These are phyloP conservation scores for Sphaeridia pumilis DNA, from an alignment of 2,888 invertebrate species.

Conservation along the genomic window DNA sequence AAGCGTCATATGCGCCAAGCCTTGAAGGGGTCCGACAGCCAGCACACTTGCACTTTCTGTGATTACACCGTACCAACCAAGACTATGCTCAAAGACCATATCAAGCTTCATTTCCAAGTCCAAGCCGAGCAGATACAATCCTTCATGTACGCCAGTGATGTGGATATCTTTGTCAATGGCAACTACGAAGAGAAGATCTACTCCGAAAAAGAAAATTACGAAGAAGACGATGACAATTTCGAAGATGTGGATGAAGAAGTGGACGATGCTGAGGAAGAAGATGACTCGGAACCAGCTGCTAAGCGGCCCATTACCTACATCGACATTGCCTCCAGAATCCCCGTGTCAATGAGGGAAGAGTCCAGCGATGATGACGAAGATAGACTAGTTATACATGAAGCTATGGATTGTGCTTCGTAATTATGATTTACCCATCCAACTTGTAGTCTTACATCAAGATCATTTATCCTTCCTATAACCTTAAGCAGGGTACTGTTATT, in stretches of 20 bases:
- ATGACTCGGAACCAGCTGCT: background rate
- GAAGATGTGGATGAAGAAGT: too few species aligned
- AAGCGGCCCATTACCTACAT: background rate
- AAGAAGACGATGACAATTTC: too few species aligned
- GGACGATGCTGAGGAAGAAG: slow-evolving; percentile 6
- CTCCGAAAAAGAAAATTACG: slow-evolving; percentile 17
- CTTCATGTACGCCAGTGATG: slow-evolving; percentile 12
- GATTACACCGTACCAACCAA: slow-evolving; percentile 66
- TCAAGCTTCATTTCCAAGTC: slow-evolving; percentile 56
- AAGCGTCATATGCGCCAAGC: slow-evolving; percentile 46
- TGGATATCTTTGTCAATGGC: slow-evolving; percentile 15
- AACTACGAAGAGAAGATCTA: slow-evolving; percentile 17
- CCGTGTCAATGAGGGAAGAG: slow-evolving; percentile 5
- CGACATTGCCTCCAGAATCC: slow-evolving; percentile 3
- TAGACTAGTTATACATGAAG: too few species aligned
- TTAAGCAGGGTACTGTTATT: too few species aligned
- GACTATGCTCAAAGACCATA: slow-evolving; percentile 64
- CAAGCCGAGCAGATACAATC: slow-evolving; percentile 8
- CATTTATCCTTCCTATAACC: too few species aligned
- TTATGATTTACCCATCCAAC: too few species aligned
- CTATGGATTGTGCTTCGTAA: slow-evolving; percentile 10
- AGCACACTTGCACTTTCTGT: slow-evolving; percentile 65
- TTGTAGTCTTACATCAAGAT: too few species aligned
- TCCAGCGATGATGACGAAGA: background rate
- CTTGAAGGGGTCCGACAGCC: slow-evolving; percentile 4